A percentile compares a stretch with the other conserved stretches of the same genome.
Conservation (phyloP, 2,888 invertebrate genomes). For the Cantharis lateralis region DNA sequence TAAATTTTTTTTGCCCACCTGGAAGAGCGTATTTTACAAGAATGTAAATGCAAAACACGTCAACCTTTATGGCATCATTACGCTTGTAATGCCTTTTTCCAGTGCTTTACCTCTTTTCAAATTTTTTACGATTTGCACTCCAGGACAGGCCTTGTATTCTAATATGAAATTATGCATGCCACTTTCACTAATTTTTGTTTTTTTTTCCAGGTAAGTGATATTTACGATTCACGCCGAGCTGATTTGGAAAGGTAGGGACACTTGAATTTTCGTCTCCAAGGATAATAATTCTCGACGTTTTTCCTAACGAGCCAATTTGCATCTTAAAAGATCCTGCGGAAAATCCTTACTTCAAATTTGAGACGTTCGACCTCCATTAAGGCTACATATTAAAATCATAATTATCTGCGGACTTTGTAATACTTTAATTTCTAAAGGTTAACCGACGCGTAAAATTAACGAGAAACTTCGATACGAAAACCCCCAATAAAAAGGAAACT, state of each 20-base stretch:
- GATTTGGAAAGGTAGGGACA: neutral
- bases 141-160: neutral
- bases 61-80: neutral
- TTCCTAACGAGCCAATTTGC: neutral
- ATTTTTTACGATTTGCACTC: neutral
- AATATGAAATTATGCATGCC: neutral
- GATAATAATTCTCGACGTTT: neutral
- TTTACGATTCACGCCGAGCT: neutral
- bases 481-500: neutral
- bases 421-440: neutral
- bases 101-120: neutral
- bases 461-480: neutral
- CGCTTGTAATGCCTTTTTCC: neutral
- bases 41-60: neutral
- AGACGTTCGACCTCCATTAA: neutral
- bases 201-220: neutral
- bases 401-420: neutral
- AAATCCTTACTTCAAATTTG: neutral
- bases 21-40: neutral
- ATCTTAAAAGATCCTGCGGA: neutral
- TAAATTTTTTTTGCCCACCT: neutral
- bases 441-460: neutral
- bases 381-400: neutral
- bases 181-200: neutral
- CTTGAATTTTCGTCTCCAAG: neutral